Percentiles rank a stretch among this genome's conserved stretches.
Conservation (phyloP, 2,888 invertebrate species). For the Kuschelorhynchus macadamiae region DNA sequence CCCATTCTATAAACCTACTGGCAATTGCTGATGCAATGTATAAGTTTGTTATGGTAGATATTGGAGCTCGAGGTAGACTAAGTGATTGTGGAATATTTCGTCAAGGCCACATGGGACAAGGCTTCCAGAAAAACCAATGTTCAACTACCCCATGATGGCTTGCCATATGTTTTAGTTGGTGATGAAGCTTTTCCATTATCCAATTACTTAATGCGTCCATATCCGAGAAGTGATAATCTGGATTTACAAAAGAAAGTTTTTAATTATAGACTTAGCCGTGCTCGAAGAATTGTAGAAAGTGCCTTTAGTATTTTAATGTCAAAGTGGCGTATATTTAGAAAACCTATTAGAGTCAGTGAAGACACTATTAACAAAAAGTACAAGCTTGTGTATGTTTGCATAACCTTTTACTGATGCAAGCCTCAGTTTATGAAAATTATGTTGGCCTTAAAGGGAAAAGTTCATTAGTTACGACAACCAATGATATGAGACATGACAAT, state of each 20-base stretch:
- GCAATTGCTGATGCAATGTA: constrained; percentile 1
- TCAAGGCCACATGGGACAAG: not conserved
- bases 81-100: constrained; percentile 11
- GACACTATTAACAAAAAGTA: not conserved
- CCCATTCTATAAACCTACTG: constrained; percentile 6
- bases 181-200: constrained; percentile 1
- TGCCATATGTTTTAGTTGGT: not conserved
- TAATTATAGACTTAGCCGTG: constrained; percentile 8
- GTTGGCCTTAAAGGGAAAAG: not conserved
- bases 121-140: not conserved
- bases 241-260: constrained; percentile 5
- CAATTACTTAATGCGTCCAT: constrained; percentile 10
- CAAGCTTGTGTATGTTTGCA: constrained; percentile 2
- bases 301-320: constrained; percentile 1
- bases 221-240: not conserved
- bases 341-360: not conserved
- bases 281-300: not conserved
- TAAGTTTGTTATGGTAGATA: constrained; percentile 15
- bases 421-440: not conserved
- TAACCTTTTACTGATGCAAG: constrained; percentile 3
- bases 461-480: not conserved
- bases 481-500: not conserved
- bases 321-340: constrained; percentile 7
- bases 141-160: not conserved
- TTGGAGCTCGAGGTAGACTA: not conserved